Base-by-base conservation (phyloP, 1,140 invertebrate genomes). In the Dreissena polymorpha region DNA sequence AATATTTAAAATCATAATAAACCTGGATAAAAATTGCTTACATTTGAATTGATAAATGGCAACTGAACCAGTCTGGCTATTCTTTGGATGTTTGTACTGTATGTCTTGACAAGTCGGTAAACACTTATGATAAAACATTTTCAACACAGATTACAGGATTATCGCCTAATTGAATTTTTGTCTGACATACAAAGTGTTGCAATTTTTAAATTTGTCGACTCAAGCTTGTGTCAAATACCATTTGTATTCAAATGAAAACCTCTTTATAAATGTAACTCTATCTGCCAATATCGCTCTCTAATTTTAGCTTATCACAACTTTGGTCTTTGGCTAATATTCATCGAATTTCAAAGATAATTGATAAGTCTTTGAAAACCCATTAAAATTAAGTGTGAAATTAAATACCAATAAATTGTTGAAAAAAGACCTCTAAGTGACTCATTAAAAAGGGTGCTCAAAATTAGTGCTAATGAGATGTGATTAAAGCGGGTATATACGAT, bases 81-180 rank as follows among this genome's bases (percentile, higher is more conserved):
- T 18, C 39, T 21, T 65, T 53, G 27, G 16, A 8, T 69, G 67
- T 68, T 68, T 55, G 69, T n/a, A 78, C 53, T 27, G 29, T 69
- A 69, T 69, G 57, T 69, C 29, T 27, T 70, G 64, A 67, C 76
- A 55, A 53, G 76, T 69, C 39, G 14, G 76, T 57, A 78, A 69
- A 78, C 67, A 69, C 76, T 57, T 25, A 18, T 50, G 76, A 78
- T 69, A 78, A 78, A 55, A 60, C 55, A 68, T 78, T 78, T 78
- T 23, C 65, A 69, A 78, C 68, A 50, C n/a, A 70, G 76, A 78
- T 78, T 78, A 57, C 18, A 57, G 68, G 76, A 78, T 78, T 69
- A 78, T 55, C 63, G 29, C 53, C 69, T 69, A 78, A 78, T 78
- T 78, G 76, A 78, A 78, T 78, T 70, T 78, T 53, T 78, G 55